Base-by-base conservation (phyloP, 2,888 invertebrate genomes). In the Eupithecia exiguata region DNA sequence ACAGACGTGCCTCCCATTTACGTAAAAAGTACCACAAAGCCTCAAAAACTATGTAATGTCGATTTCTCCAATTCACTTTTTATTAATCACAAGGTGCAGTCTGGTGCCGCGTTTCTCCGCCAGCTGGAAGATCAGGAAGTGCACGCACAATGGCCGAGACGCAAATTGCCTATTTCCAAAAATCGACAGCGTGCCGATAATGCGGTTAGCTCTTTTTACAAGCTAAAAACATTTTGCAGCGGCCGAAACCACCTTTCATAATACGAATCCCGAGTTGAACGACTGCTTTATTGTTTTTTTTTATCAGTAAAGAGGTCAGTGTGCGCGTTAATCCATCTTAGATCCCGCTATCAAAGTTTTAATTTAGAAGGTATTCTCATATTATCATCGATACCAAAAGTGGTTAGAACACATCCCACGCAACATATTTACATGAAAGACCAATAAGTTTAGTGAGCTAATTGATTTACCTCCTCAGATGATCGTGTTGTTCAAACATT, bases 101-200 rank as follows among this genome's bases (percentile, higher is more conserved):
- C 81, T 84, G 86, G 84, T 84, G 86, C 85, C 83, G 82, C 84
- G 90, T 92, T 92, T 92, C 91, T 80, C 90, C 86, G 89, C 84
- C 93, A 94, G 92, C 87, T 93, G 94, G 88, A 77, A 81, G 78
- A 91, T 84, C 87, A 90, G 92, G 91, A 93, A 92, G 91, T 90
- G 83, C 80, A 80, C 80, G 77, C 83, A 89, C 88, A 91, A 89
- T 86, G 83, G 83, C 80, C 78, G 79, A 82, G 79, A 84, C 85
- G 83, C 83, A 86, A 90, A 90, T 90, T 89, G 85, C 83, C 80
- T 80, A 88, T 90, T 88, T 88, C 88, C 88, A 87, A 92, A 91
- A 90, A 88, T 89, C 82, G 84, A 85, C 86, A 89, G 84, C 84
- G 74, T 81, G 83, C 77, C 77, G 77, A 83, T 84, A 84, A 62